phyloP scores from a whole-genome alignment of 2,113 vertebrate species.

The Gobiocypris rarus region DNA sequence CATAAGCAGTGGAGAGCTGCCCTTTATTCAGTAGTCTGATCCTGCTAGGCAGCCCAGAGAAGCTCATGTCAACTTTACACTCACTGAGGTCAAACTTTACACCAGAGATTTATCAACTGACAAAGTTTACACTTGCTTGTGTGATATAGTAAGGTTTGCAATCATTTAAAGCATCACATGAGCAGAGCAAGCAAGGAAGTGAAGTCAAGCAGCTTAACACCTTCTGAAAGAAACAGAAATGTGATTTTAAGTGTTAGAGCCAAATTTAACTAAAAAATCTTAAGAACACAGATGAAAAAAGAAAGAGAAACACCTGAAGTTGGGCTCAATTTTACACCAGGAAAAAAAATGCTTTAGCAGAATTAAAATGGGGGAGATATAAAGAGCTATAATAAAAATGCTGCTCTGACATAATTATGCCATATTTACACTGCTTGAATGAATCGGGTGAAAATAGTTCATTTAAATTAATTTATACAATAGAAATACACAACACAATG shows the following conservation, averaged over 20 bases:
- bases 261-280: not conserved
- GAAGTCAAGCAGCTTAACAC: not conserved
- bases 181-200: not conserved
- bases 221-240: not conserved
- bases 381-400: not conserved
- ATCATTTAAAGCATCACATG: not conserved
- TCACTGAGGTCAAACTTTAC: slow-evolving; percentile 31
- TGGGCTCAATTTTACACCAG: not conserved
- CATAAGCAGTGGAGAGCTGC: slow-evolving; percentile 50
- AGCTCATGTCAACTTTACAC: slow-evolving; percentile 43
- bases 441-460: slow-evolving; percentile 25
- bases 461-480: slow-evolving; percentile 46
- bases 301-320: not conserved
- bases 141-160: not conserved
- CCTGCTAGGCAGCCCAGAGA: slow-evolving; percentile 44
- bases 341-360: not conserved
- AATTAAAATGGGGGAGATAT: not conserved
- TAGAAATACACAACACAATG: slow-evolving; percentile 34
- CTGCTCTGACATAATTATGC: slow-evolving; percentile 11
- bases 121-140: slow-evolving; percentile 23
- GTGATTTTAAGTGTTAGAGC: not conserved
- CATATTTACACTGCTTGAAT: slow-evolving; percentile 39
- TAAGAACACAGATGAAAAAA: not conserved
- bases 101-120: not conserved
- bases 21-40: slow-evolving; percentile 53